phyloP scores from a whole-genome alignment of 2,888 invertebrate species.

The Autographa pulchrina region DNA sequence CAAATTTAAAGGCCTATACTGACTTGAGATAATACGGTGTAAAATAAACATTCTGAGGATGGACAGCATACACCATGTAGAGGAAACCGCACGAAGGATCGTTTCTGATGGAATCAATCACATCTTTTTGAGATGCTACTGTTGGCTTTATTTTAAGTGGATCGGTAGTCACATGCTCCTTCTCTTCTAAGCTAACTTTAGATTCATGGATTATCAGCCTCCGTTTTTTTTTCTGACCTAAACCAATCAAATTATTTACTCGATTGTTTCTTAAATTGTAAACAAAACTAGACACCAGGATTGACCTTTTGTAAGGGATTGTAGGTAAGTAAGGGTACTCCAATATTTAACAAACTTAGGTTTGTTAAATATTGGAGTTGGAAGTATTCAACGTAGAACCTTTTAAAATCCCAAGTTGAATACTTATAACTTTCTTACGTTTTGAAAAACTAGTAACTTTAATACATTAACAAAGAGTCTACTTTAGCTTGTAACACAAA shows the following conservation, averaged over 20 bases:
- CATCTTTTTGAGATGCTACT: conserved; percentile 82
- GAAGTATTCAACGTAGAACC: too few relatives aligned
- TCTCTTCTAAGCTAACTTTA: conserved; percentile 22
- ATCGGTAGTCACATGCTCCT: conserved; percentile 65
- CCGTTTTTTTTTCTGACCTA: conserved; percentile 67
- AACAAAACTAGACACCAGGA: not conserved
- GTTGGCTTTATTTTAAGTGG: conserved; percentile 82
- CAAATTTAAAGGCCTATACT: conserved; percentile 57
- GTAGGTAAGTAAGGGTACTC: too few relatives aligned
- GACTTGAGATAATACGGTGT: conserved; percentile 94
- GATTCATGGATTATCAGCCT: conserved; percentile 70
- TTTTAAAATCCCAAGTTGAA: too few relatives aligned
- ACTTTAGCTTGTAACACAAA: too few relatives aligned
- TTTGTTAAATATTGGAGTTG: too few relatives aligned
- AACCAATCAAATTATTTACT: not conserved
- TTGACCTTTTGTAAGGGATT: too few relatives aligned
- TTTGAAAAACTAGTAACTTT: too few relatives aligned
- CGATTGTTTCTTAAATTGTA: not conserved
- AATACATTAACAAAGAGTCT: too few relatives aligned
- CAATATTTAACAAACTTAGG: too few relatives aligned
- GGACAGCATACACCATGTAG: conserved; percentile 93
- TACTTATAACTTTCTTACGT: too few relatives aligned
- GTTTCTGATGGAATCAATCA: conserved; percentile 86
- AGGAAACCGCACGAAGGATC: conserved; percentile 91
- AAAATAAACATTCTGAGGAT: conserved; percentile 92